These are phyloP conservation scores for Coregonus sp. DNA, from an alignment of 2,797 vertebrate species.

Conservation along the genomic window DNA sequence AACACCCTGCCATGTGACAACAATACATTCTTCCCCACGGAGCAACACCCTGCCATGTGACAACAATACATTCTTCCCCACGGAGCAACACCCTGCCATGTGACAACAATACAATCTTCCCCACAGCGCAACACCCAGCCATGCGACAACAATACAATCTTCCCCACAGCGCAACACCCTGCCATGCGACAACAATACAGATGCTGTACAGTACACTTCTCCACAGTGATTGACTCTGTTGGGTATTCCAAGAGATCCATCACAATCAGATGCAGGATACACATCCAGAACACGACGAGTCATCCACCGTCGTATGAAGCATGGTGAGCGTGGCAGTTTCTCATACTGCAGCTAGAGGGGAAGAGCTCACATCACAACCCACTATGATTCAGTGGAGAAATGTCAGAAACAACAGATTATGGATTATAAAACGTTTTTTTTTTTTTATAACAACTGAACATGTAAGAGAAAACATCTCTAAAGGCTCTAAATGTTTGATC, in stretches of 20 bases:
- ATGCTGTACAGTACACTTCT: background rate
- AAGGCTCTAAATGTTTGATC: background rate
- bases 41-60: background rate
- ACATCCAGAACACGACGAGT: background rate
- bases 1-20: background rate
- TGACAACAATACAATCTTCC: background rate
- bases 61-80: background rate
- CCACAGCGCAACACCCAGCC: too few relatives aligned
- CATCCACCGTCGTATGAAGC: background rate
- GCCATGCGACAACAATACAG: background rate
- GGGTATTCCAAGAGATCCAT: background rate
- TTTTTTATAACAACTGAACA: background rate
- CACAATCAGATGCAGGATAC: background rate
- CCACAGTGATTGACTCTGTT: background rate
- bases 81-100: background rate
- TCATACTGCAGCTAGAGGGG: background rate
- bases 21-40: background rate
- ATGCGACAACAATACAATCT: too few relatives aligned
- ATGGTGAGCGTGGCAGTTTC: background rate
- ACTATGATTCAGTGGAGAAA: background rate
- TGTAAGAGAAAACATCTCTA: background rate
- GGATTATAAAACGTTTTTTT: background rate
- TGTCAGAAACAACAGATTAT: conserved; percentile 10
- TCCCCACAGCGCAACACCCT: too few relatives aligned
- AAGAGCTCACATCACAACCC: background rate